Base-by-base conservation (phyloP, 2,113 vertebrate genomes). In the Morone chrysops region DNA sequence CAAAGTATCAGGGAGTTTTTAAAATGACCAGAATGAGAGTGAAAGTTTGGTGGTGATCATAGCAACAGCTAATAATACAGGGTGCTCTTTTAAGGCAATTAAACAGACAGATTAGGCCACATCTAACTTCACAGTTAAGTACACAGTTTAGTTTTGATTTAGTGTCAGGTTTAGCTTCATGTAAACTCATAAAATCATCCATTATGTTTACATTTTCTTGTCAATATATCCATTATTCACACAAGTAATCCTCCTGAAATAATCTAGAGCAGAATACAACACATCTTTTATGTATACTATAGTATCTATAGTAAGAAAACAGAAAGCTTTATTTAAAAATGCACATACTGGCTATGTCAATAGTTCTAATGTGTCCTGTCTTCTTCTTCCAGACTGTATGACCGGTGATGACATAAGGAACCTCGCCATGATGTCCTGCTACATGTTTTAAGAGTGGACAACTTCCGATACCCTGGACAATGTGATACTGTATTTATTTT, bases 351-450 rank as follows among this genome's bases (percentile, higher is more conserved):
- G n/a, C 38, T 43, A 4, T 38, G 36, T 43, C 0, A 4, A 1
- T 18, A 16, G 41, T 66, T 63, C 17, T 83, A 25, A 81, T 11
- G 18, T 83, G 18, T 73, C 4, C 53, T 83, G 16, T 70, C 43
- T 41, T 82, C 31, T 25, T 71, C 45, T 47, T 78, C 54, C 84
- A 94, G 91, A 83, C n/a, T 90, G 60, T 45, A 67, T 94, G 67
- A 93, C 87, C 41, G 31, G 22, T 17, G 88, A 78, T 0, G 95
- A 96, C 4, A 1, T 95, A 13, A 92, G 76, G 61, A 85, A 75
- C 85, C 48, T 95, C 17, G 91, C 93, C 61, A 47, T 94, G 88
- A 95, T 95, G 94, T 75, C 93, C 57, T 90, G 90, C 76, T 86
- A 86, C 84, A 92, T 94, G 92, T 87, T 94, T 70, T 94, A 78